Evolutionary conservation across 92 coral and sea anemone genomes (phyloP), one percentile per base, ranked within the genome.

Genomic region (Epizoanthus scotinus): DNA sequence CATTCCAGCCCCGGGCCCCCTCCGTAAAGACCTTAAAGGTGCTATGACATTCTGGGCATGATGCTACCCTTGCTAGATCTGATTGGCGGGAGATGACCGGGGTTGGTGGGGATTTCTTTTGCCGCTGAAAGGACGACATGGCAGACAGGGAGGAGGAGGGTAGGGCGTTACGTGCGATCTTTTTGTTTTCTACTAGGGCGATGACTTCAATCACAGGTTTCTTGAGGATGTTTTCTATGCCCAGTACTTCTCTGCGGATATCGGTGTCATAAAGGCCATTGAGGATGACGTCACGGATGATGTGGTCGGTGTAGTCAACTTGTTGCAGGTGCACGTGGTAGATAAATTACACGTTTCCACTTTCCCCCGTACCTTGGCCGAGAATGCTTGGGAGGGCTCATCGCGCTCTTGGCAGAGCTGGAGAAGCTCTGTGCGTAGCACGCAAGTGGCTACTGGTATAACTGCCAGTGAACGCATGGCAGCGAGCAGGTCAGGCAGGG

Each of bases 1-100:
- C 74, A 25, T 91, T 91, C 95, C 92, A 91, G 1, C 92, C 89
- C 1, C 89, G 61, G 5, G 89, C 29, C 10, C 95, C 92, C 52
- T 91, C 89, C 17, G 78, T 88, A 75, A 88, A 86, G 83, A 81
- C 40, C 29, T 75, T 82, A 31, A 79, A 88, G 24, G 61, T 20
- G 29, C 3, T 31, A 13, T 56, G 70, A 61, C 95, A 91, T 15
- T 86, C 95, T 3, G 92, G 90, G 85, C 92, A 86, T 2, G 50
- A 0, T 2, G 87, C 85, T 38, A 84, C 85, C 28, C 34, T 84
- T 1, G 59, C 78, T 47, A 22, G 53, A 20, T 73, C 87, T 9
- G 77, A 14, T 31, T 29, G 71, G 26, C 73, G 14, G 13, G 90
- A 83, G 72, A 77, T 84, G n/a, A 63, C 47, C 29, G 67, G 4